Evolutionary conservation across 2,888 invertebrate species (phyloP), one percentile per base, ranked within the genome.

Genomic region (Yponomeuta sedellus): DNA sequence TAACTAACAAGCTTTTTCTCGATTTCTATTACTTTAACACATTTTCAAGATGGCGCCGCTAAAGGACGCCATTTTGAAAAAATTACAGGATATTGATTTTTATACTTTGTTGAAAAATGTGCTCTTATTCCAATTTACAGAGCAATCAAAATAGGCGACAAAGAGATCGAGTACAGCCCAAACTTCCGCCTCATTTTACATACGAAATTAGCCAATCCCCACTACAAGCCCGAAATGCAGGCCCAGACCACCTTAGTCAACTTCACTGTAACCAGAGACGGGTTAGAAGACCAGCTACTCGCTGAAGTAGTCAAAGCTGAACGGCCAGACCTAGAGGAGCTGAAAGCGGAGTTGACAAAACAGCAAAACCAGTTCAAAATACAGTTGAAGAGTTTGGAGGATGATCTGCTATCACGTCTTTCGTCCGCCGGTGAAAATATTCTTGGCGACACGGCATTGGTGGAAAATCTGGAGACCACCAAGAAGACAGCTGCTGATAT

Each of bases 301-400:
- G 98, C 98, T 19, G 98, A 98, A 92, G 98, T 98, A 16, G 98
- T 99, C 0, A 98, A 98, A 90, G 98, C 97, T 10, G 99, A 99
- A 86, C 93, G 98, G 74, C 98, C 98, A 0, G 99, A 99, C 89
- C 91, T 99, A 62, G 99, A 99, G 86, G 97, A 98, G 69, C 88
- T 98, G 8, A 99, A 98, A 86, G 97, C 98, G 2, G 97, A 98
- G 75, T 89, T 99, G 69, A 99, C 98, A 0, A 96, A 97, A 76
- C 98, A 98, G 82, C 98, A 99, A 84, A 99, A 99, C 83, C 96
- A 98, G 82, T 99, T 98, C 79, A 99, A 98, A 86, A 98, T 99
- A 70, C 97, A 97, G 80, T 87, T 99, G 58, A 99, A 98, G 79
- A 93, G 94, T 66, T 92, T 99, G 64, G 99, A 99, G 91, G 98